Percentiles rank a stretch among this genome's conserved stretches.
These are phyloP conservation scores for Xenentodon cancila DNA, from an alignment of 2,797 vertebrate species.

Conservation along the genomic window DNA sequence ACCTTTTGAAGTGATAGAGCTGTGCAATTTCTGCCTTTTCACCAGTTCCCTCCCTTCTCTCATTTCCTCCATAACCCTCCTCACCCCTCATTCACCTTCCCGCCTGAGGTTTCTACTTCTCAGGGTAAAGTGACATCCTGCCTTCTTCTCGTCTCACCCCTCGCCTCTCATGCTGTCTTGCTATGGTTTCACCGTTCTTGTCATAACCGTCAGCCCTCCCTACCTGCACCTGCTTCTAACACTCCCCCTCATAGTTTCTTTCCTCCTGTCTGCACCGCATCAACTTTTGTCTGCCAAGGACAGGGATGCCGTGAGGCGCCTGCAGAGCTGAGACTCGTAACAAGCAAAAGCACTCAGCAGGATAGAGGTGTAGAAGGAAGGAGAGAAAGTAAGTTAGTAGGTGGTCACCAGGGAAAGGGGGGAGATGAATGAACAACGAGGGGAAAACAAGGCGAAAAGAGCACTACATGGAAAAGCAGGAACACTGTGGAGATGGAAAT, in stretches of 20 bases:
- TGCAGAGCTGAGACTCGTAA: not conserved
- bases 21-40: conserved; percentile 12
- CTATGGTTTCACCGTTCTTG: conserved; percentile 36
- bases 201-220: conserved; percentile 19
- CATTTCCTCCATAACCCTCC: conserved; percentile 34
- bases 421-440: not conserved
- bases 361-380: not conserved
- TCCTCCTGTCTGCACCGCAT: conserved; percentile 20
- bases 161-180: conserved; percentile 21
- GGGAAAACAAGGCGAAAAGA: no score
- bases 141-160: not conserved
- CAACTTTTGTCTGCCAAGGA: conserved; percentile 22
- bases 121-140: conserved; percentile 7
- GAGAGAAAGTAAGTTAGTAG: not conserved
- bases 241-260: not conserved
- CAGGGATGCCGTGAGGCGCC: conserved; percentile 4
- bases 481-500: no score
- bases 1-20: conserved; percentile 18
- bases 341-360: not conserved
- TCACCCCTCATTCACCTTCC: not conserved
- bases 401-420: not conserved
- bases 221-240: conserved; percentile 7
- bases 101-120: conserved; percentile 15
- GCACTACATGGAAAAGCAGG: no score
- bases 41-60: not conserved